These are phyloP conservation scores for Hippopotamus amphibius DNA, from an alignment of 2,113 vertebrate species.

Conservation along the genomic window DNA sequence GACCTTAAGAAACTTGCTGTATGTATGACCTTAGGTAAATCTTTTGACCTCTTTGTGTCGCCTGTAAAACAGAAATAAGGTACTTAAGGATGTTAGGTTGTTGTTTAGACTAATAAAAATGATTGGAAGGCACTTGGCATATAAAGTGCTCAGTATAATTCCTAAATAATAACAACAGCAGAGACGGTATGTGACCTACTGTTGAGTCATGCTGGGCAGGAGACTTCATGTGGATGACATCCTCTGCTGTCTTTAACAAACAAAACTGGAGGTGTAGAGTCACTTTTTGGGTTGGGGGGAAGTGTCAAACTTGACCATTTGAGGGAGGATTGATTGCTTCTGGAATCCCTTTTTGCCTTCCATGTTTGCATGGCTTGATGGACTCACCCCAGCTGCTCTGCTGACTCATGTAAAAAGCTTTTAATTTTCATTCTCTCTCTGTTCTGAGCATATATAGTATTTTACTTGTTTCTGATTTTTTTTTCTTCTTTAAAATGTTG, in stretches of 20 bases:
- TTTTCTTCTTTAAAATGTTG: not conserved
- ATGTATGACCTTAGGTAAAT: constrained; percentile 28
- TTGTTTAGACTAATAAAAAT: constrained; percentile 69
- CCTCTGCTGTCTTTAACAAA: constrained; percentile 51
- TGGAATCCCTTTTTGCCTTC: not conserved
- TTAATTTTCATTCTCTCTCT: constrained; percentile 23
- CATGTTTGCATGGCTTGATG: not conserved
- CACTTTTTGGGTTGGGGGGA: not conserved
- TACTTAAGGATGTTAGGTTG: constrained; percentile 46
- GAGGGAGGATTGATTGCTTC: constrained; percentile 11
- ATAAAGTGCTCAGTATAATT: constrained; percentile 7
- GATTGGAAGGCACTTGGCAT: constrained; percentile 41
- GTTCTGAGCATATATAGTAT: constrained; percentile 24
- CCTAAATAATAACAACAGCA: constrained; percentile 43
- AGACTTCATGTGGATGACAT: constrained; percentile 40
- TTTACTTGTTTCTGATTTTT: constrained; percentile 44
- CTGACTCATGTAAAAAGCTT: constrained; percentile 47
- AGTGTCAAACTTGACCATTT: not conserved
- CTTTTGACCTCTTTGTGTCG: constrained; percentile 47
- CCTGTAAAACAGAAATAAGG: constrained; percentile 61
- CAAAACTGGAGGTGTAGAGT: not conserved
- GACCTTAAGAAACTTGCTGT: constrained; percentile 52
- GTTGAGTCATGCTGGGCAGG: constrained; percentile 66
- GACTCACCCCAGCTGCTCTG: not conserved
- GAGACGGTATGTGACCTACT: constrained; percentile 42